Evolutionary conservation across 2,797 vertebrate species (phyloP), one percentile per base, ranked within the genome.

Genomic region (Botia almorhae): DNA sequence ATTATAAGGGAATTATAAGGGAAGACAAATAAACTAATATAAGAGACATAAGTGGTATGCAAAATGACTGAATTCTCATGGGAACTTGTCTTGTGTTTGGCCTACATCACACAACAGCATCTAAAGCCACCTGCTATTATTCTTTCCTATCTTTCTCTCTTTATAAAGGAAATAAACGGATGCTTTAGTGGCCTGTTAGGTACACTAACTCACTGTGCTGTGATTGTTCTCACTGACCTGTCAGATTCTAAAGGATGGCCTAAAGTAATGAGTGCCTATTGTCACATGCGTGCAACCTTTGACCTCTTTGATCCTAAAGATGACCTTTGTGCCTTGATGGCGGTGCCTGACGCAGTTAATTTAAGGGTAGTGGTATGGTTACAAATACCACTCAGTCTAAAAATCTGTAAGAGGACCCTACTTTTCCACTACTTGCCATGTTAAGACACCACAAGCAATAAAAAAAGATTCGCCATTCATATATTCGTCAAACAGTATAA

Each of bases 251-350:
- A 74, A 17, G 10, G 19, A 43, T 2, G 36, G 55, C 63, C 69
- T 29, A 43, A 29, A 68, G 46, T 7, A 43, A 33, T 53, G 29
- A 19, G 7, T 69, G 21, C 50, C 39, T 23, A 36, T 83, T 69
- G 77, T 51, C 82, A 84, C 87, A 85, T 88, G 86, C 69, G 68
- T 23, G 23, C 84, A 82, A 89, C 87, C 82, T 64, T n/a, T 84
- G 46, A 29, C 81, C 83, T 80, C 69, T 53, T 10, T 83, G 74
- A 33, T 85, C 84, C 76, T 71, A 63, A 19, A 80, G 33, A 5
- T 65, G 75, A 85, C 81, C 85, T 82, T 60, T 69, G 50, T 64
- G 55, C 48, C 0, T 85, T 77, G 84, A 81, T 77, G 69, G 5
- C 33, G 56, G 74, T 33, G 74, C 7, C 10, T 71, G 67, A 51